These are phyloP conservation scores for Aphis gossypii DNA, from an alignment of 1,140 invertebrate genomes.

Conservation along the genomic window DNA sequence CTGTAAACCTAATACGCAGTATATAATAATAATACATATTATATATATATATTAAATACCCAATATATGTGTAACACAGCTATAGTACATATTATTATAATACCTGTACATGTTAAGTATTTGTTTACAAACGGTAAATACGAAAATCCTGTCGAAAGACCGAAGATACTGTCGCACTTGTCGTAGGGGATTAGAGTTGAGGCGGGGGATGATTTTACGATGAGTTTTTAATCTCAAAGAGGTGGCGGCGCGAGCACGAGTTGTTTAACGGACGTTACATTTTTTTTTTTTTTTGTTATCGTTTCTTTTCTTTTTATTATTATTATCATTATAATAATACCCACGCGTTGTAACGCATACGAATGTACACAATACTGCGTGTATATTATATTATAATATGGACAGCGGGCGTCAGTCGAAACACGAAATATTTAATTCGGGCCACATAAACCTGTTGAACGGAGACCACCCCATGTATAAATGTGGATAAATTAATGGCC, in stretches of 20 bases:
- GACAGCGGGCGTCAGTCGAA: neutral
- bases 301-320: too few relatives aligned
- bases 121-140: neutral
- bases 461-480: slow-evolving; percentile 49
- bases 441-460: slow-evolving; percentile 42
- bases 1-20: neutral
- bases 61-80: neutral
- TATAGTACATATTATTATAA: neutral
- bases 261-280: neutral
- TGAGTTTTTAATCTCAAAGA: neutral
- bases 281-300: neutral
- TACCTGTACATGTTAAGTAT: neutral
- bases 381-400: neutral
- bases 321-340: neutral
- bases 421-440: neutral
- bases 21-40: neutral
- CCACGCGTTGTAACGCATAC: neutral
- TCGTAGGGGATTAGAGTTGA: neutral
- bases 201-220: slow-evolving; percentile 23
- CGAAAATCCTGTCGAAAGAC: neutral
- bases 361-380: neutral
- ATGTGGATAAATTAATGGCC: slow-evolving; percentile 50
- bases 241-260: too few relatives aligned
- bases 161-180: neutral
- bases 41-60: neutral